These are phyloP conservation scores for Carettochelys insculpta DNA, from an alignment of 2,113 vertebrate species.

Conservation along the genomic window DNA sequence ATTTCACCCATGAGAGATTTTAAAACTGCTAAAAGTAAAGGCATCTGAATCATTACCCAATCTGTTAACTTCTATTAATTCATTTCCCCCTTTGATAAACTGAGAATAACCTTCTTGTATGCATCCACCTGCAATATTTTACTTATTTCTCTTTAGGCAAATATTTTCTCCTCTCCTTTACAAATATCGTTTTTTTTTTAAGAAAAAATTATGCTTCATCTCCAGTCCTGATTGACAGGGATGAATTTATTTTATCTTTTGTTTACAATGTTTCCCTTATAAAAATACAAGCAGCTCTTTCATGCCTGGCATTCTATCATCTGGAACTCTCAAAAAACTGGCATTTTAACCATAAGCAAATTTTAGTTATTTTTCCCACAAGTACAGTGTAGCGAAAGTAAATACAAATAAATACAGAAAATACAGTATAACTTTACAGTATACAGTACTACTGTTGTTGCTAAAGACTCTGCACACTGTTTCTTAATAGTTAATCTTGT, in stretches of 20 bases:
- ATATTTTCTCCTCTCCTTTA: background rate
- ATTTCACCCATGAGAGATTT: background rate
- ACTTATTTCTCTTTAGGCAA: background rate
- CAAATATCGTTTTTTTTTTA: background rate
- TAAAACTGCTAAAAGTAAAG: background rate
- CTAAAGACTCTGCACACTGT: no score
- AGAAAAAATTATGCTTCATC: background rate
- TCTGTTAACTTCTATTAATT: background rate
- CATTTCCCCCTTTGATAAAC: background rate
- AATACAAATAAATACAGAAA: no score
- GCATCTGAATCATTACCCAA: background rate
- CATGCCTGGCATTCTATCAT: no score
- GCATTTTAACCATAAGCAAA: no score
- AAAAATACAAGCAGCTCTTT: no score
- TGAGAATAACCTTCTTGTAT: background rate
- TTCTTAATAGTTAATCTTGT: no score
- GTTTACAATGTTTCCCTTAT: background rate
- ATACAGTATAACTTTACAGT: no score
- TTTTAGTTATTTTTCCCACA: no score
- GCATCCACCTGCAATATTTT: background rate
- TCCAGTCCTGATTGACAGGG: background rate
- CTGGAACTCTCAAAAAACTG: no score
- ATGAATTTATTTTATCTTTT: background rate
- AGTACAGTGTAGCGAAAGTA: no score
- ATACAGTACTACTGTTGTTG: no score